phyloP scores from a whole-genome alignment of 1,140 invertebrate genomes.

The Plectrocnemia conspersa region DNA sequence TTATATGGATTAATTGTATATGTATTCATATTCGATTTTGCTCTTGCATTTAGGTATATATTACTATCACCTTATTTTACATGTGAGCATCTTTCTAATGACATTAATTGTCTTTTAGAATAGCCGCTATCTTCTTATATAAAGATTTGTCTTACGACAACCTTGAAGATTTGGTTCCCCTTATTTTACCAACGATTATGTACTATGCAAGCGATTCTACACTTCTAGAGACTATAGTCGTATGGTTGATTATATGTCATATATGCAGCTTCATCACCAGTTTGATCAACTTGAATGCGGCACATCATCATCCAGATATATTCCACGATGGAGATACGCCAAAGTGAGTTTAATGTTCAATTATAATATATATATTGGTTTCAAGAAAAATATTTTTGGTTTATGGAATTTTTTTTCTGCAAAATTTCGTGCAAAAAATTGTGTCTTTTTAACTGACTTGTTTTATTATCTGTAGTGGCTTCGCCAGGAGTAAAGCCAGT shows the following conservation, averaged over 20 bases:
- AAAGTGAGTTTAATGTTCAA: slow-evolving; percentile 38
- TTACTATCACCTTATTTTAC: neutral
- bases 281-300: slow-evolving; percentile 61
- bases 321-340: slow-evolving; percentile 68
- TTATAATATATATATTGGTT: slow-evolving; percentile 1
- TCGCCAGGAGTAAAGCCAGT: no score
- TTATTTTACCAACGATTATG: slow-evolving; percentile 49
- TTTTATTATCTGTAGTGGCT: neutral
- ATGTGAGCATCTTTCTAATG: neutral
- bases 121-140: neutral
- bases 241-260: slow-evolving; percentile 52
- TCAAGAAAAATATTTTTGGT: neutral
- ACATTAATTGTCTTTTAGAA: neutral
- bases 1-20: slow-evolving; percentile 9
- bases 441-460: neutral
- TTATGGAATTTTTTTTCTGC: neutral
- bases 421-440: neutral
- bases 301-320: slow-evolving; percentile 69
- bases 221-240: slow-evolving; percentile 41
- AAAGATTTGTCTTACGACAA: neutral
- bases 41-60: neutral
- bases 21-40: neutral
- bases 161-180: neutral
- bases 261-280: slow-evolving; percentile 54
- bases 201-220: slow-evolving; percentile 39